phyloP scores from a whole-genome alignment of 2,888 invertebrate species.

The Cantharis nigra region DNA sequence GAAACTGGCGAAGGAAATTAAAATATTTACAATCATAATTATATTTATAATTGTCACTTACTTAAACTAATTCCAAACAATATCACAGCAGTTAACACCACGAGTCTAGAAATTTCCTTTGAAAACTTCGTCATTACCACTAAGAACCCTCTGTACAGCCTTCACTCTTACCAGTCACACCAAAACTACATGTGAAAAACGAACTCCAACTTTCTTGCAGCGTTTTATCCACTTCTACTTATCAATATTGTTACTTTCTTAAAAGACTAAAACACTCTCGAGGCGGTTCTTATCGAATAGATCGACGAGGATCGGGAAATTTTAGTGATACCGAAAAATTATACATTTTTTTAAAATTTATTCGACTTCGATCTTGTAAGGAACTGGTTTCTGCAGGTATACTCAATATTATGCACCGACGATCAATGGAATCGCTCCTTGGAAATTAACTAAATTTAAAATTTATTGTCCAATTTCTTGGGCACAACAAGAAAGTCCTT shows the following conservation, averaged over 20 bases:
- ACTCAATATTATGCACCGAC: too few species aligned
- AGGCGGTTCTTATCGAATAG: background rate
- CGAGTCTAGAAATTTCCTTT: constrained; percentile 2
- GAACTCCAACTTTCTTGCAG: constrained; percentile 25
- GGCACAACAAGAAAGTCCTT: too few species aligned
- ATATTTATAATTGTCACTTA: constrained; percentile 1
- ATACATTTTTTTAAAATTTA: too few species aligned
- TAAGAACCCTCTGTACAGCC: constrained; percentile 9
- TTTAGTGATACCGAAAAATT: background rate
- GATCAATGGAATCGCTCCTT: too few species aligned
- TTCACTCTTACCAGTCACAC: constrained; percentile 20
- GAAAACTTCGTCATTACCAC: constrained; percentile 16
- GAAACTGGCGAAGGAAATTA: background rate
- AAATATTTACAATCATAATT: background rate
- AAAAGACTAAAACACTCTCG: background rate
- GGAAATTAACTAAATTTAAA: too few species aligned
- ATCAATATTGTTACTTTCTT: constrained; percentile 20
- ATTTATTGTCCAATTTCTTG: too few species aligned
- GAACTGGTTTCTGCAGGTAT: too few species aligned
- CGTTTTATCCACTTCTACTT: constrained; percentile 24
- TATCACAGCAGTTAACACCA: constrained; percentile 13
- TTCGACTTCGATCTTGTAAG: too few species aligned
- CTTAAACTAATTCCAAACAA: constrained; percentile 8
- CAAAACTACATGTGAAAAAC: constrained; percentile 10
- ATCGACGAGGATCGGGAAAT: background rate